These are phyloP conservation scores for Forpus xanthops DNA, from an alignment of 2,797 vertebrate species.

Conservation along the genomic window DNA sequence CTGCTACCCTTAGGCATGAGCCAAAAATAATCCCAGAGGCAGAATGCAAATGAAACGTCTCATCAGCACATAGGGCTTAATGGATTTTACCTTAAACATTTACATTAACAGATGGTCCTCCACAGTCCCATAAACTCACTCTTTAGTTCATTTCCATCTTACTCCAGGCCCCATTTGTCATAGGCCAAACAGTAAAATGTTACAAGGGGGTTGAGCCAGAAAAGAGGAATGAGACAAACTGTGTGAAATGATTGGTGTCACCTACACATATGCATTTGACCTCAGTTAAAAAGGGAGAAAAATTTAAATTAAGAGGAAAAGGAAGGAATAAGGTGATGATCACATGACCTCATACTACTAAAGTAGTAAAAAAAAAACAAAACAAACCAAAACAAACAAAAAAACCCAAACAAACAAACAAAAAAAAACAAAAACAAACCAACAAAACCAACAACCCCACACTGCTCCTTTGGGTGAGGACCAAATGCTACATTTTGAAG, in stretches of 20 bases:
- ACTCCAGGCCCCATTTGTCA: slow-evolving; percentile 71
- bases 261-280: slow-evolving; percentile 55
- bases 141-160: slow-evolving; percentile 73
- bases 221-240: slow-evolving; percentile 41
- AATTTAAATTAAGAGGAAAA: neutral
- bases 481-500: neutral
- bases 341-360: neutral
- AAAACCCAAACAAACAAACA: no score
- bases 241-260: slow-evolving; percentile 48
- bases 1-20: slow-evolving; percentile 36
- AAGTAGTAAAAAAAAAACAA: neutral
- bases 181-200: slow-evolving; percentile 42
- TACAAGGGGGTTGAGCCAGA: slow-evolving; percentile 60
- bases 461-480: neutral
- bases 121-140: slow-evolving; percentile 74
- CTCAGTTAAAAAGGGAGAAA: slow-evolving; percentile 17
- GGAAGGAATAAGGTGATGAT: neutral
- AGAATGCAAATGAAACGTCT: slow-evolving; percentile 76
- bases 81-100: slow-evolving; percentile 80
- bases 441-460: no score
- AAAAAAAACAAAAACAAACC: neutral
- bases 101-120: slow-evolving; percentile 81
- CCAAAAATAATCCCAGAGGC: slow-evolving; percentile 68
- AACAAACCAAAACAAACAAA: no score
- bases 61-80: slow-evolving; percentile 63